phyloP scores from a whole-genome alignment of 2,888 invertebrate genomes.

The Clistopyga incitator region DNA sequence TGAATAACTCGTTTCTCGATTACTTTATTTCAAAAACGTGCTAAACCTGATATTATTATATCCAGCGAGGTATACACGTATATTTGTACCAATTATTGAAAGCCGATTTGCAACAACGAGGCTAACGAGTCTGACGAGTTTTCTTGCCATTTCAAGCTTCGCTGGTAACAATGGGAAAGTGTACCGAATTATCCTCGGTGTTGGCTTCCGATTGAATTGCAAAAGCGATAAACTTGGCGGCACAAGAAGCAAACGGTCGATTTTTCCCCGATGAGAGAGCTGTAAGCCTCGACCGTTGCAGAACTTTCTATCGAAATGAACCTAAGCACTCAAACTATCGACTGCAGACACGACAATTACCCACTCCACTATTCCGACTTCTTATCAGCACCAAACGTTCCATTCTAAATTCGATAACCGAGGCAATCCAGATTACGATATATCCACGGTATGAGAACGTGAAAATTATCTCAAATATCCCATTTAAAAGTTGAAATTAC shows the following conservation, averaged over 20 bases:
- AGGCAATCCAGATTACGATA: background rate
- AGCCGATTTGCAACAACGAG: slow-evolving; percentile 15
- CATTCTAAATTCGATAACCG: background rate
- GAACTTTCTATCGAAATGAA: slow-evolving; percentile 17
- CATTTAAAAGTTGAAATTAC: too few species aligned
- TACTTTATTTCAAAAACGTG: background rate
- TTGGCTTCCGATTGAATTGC: slow-evolving; percentile 16
- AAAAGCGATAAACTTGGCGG: slow-evolving; percentile 13
- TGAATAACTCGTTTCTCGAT: background rate
- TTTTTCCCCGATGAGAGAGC: background rate
- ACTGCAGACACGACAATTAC: background rate
- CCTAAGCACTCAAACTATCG: background rate
- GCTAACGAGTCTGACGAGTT: slow-evolving; percentile 58
- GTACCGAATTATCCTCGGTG: slow-evolving; percentile 54
- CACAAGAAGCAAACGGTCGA: slow-evolving; percentile 11
- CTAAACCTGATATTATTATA: background rate
- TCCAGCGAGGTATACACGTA: background rate
- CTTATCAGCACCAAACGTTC: background rate
- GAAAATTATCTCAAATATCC: too few species aligned
- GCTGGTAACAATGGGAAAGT: slow-evolving; percentile 67
- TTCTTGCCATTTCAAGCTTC: slow-evolving; percentile 86
- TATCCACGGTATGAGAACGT: background rate
- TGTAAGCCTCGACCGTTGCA: background rate
- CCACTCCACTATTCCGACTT: background rate
- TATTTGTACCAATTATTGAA: background rate